Evolutionary conservation across 1,140 invertebrate species (phyloP), one percentile per base, ranked within the genome.

Genomic region (Wiebesia pumilae): DNA sequence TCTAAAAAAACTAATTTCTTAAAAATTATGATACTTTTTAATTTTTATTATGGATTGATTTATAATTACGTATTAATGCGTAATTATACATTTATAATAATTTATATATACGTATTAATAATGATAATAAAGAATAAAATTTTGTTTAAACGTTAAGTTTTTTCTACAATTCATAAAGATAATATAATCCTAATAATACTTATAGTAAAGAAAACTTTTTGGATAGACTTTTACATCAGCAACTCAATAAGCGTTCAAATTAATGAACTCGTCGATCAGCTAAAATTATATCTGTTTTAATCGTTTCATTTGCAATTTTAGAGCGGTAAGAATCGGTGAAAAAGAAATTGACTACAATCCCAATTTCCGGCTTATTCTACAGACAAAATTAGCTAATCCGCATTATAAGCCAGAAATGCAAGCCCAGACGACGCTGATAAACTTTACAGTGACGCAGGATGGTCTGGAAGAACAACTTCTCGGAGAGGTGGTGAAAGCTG

Each of bases 351-450:
- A 99, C 91, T 99, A 96, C 91, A 96, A 98, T 94, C 94, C 95
- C 1, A 95, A 95, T 51, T 99, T 99, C 93, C 95, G 96, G n/a
- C 94, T 99, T 0, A 97, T 99, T 87, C 91, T 99, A 0, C 98
- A 99, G 91, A 99, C 98, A 1, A 99, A 99, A 94, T 91, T 99
- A 69, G 98, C 97, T 0, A 99, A 99, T 94, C 98, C 98, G 10
- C 98, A 99, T 93, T 99, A 99, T 91, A 98, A 98, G 91, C 98
- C 98, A 0, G 98, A 99, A 94, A 97, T 99, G 95, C 98, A 99
- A 93, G 98, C 98, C 0, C 98, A 99, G 93, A 97, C 97, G 30
- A 99, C 98, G 6, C 94, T 99, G 7, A 98, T 99, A 81, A 98
- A 99, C 92, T 99, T 99, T 90, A 98, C 98, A 47, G 98, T 99